These are phyloP conservation scores for Micoletzkya japonica DNA, from an alignment of 2,888 invertebrate species.

Conservation along the genomic window DNA sequence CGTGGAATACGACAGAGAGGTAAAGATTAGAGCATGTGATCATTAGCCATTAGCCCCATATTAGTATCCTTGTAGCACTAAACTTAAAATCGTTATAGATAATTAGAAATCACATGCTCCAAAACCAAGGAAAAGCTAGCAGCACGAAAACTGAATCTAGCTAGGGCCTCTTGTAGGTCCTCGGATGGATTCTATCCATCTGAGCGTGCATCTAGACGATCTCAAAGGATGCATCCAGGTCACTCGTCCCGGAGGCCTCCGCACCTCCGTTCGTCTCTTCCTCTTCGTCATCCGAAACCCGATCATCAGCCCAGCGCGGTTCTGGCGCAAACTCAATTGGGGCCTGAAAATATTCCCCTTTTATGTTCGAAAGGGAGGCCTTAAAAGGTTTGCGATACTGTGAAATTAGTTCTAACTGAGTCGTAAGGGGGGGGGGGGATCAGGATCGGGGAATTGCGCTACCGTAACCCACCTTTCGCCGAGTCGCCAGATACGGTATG, in stretches of 20 bases:
- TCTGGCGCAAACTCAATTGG: constrained; percentile 23
- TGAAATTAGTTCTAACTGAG: neutral
- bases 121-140: too few species aligned
- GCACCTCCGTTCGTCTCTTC: neutral
- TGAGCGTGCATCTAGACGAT: too few species aligned
- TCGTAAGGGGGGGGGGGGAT: too few species aligned
- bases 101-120: too few species aligned
- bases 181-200: too few species aligned
- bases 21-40: too few species aligned
- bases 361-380: neutral
- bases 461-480: constrained; percentile 9
- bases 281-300: constrained; percentile 17
- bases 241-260: neutral
- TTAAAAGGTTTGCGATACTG: neutral
- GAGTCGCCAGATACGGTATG: constrained; percentile 37
- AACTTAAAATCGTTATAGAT: too few species aligned
- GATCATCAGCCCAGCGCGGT: constrained; percentile 24
- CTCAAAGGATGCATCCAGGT: constrained; percentile 18
- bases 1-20: too few species aligned
- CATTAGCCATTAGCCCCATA: too few species aligned
- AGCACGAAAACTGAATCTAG: too few species aligned
- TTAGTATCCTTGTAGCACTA: too few species aligned
- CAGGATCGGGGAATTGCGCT: neutral
- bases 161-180: too few species aligned
- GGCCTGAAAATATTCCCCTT: neutral